Evolutionary conservation across 1,140 invertebrate species (phyloP).

Genomic region (Paramacrobiotus metropolitanus): DNA sequence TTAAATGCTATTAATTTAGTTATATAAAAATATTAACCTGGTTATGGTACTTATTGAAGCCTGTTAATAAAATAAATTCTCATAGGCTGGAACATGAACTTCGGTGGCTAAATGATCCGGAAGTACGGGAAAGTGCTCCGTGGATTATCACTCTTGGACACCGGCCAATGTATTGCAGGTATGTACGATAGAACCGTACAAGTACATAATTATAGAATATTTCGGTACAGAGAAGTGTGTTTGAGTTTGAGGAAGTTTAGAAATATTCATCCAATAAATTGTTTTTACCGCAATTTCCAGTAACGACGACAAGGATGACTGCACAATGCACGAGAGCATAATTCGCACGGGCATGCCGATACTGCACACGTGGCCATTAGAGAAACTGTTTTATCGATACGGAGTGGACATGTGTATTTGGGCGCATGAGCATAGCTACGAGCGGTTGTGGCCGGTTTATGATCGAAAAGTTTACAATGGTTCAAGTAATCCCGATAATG

Average conservation of each 20-base stretch:
- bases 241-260: background rate
- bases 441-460: conserved; percentile 76
- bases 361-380: conserved; percentile 29
- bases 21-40: too few relatives aligned
- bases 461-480: conserved; percentile 55
- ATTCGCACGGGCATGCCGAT: conserved; percentile 34
- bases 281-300: conserved; percentile 30
- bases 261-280: background rate
- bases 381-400: conserved; percentile 57
- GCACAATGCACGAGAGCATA: conserved; percentile 19
- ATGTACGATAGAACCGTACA: background rate
- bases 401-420: conserved; percentile 77
- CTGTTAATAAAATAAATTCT: too few relatives aligned
- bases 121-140: conserved; percentile 30
- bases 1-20: too few relatives aligned
- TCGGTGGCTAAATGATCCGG: conserved; percentile 18
- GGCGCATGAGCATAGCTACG: conserved; percentile 89
- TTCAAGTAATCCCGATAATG: conserved; percentile 32
- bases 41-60: too few relatives aligned
- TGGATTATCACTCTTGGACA: conserved; percentile 89
- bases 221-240: background rate
- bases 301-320: conserved; percentile 61
- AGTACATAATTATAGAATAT: background rate
- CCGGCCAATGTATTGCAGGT: conserved; percentile 73
- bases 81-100: conserved; percentile 49